phyloP scores from a whole-genome alignment of 1,140 invertebrate genomes.

The Hylaeus volcanicus region DNA sequence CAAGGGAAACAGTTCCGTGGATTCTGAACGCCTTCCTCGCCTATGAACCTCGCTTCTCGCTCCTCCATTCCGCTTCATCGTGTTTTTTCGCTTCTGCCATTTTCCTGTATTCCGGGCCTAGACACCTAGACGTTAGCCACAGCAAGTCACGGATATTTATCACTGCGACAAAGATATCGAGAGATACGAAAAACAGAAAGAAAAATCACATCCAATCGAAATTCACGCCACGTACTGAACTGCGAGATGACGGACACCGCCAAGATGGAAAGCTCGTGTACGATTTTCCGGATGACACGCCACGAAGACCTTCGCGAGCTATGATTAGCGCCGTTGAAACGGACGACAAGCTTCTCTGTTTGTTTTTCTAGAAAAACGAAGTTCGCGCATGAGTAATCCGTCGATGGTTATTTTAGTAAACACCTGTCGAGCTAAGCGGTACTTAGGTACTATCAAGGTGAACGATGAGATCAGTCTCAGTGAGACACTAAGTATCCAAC shows the following conservation, averaged over 20 bases:
- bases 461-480: background rate
- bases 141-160: slow-evolving; percentile 44
- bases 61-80: slow-evolving; percentile 33
- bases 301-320: background rate
- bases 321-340: background rate
- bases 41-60: slow-evolving; percentile 43
- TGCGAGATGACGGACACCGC: background rate
- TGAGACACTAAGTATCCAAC: slow-evolving; percentile 1
- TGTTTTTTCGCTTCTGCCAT: slow-evolving; percentile 41
- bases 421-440: background rate
- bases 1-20: slow-evolving; percentile 22
- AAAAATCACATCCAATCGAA: background rate
- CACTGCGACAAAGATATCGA: slow-evolving; percentile 35
- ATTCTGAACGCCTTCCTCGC: slow-evolving; percentile 30
- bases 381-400: background rate
- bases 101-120: slow-evolving; percentile 45
- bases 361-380: background rate
- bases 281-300: background rate
- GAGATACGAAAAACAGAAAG: slow-evolving; percentile 29
- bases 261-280: background rate
- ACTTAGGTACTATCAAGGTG: slow-evolving; percentile 8
- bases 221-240: background rate
- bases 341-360: background rate
- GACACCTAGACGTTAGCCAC: slow-evolving; percentile 60
- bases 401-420: no score